These are phyloP conservation scores for Agrypnia vestita DNA, from an alignment of 1,140 invertebrate genomes.

Conservation along the genomic window DNA sequence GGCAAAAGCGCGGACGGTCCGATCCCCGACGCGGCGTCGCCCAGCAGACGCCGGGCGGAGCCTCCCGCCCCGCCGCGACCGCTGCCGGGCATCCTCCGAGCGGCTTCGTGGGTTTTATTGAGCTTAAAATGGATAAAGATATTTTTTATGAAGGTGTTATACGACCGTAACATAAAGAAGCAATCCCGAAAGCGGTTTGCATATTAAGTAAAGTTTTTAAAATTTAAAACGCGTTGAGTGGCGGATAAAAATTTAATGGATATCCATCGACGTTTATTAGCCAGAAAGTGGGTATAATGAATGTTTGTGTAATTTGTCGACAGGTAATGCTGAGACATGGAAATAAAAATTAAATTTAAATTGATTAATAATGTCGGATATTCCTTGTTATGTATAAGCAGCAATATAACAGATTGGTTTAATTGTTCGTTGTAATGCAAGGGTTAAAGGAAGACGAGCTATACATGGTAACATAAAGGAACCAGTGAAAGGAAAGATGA, in stretches of 20 bases:
- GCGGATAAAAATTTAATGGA: conserved; percentile 12
- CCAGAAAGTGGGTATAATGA: background rate
- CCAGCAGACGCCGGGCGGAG: background rate
- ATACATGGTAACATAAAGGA: too few species aligned
- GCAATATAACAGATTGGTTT: too few species aligned
- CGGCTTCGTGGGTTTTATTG: conserved; percentile 17
- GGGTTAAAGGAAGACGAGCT: too few species aligned
- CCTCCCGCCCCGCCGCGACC: background rate
- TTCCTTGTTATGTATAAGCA: too few species aligned
- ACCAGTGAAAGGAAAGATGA: too few species aligned
- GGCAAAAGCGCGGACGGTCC: background rate
- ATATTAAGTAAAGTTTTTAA: conserved; percentile 22
- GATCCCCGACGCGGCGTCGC: background rate
- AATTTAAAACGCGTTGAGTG: conserved; percentile 24
- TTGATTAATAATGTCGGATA: too few species aligned
- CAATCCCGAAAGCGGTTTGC: conserved; percentile 32
- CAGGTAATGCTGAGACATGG: background rate
- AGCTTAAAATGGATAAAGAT: conserved; percentile 36
- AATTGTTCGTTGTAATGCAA: too few species aligned
- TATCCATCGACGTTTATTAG: background rate
- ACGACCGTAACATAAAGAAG: conserved; percentile 31
- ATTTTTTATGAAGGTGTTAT: conserved; percentile 28
- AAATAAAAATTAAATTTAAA: too few species aligned
- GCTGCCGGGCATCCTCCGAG: conserved; percentile 1
- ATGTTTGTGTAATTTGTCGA: background rate